phyloP scores from a whole-genome alignment of 2,113 vertebrate genomes.

The Corapipo altera region DNA sequence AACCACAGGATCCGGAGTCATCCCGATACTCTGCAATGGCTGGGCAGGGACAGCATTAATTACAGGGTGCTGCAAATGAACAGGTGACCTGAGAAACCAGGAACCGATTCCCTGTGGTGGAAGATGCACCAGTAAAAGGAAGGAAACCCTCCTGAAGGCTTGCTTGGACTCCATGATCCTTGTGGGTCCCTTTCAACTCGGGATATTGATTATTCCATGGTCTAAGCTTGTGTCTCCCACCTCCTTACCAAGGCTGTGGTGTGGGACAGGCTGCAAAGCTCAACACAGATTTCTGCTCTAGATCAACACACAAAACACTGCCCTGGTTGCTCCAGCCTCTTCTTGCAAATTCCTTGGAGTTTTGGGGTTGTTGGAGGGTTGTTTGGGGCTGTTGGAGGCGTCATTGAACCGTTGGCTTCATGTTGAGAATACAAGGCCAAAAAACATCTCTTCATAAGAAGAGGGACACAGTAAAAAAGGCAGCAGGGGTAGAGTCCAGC shows the following conservation, averaged over 20 bases:
- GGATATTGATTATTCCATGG: neutral
- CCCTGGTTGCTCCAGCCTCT: neutral
- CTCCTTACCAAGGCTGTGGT: neutral
- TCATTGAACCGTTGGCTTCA: neutral
- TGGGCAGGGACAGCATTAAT: neutral
- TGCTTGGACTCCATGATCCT: accelerated
- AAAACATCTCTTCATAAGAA: neutral
- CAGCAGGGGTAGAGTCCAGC: neutral
- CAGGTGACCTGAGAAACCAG: neutral
- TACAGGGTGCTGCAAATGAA: neutral
- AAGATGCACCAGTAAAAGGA: neutral
- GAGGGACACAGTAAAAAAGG: neutral
- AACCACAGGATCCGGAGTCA: neutral
- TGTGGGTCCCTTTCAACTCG: neutral
- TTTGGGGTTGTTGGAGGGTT: neutral
- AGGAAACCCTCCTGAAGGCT: neutral
- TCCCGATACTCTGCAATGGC: neutral
- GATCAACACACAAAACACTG: neutral
- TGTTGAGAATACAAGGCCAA: neutral
- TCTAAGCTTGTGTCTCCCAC: neutral
- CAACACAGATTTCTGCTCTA: neutral
- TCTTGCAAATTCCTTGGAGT: neutral
- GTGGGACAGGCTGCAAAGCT: neutral
- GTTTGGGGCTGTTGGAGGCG: neutral
- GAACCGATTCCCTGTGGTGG: neutral